phyloP scores from a whole-genome alignment of 2,797 vertebrate genomes.

The Lycodopsis pacificus region DNA sequence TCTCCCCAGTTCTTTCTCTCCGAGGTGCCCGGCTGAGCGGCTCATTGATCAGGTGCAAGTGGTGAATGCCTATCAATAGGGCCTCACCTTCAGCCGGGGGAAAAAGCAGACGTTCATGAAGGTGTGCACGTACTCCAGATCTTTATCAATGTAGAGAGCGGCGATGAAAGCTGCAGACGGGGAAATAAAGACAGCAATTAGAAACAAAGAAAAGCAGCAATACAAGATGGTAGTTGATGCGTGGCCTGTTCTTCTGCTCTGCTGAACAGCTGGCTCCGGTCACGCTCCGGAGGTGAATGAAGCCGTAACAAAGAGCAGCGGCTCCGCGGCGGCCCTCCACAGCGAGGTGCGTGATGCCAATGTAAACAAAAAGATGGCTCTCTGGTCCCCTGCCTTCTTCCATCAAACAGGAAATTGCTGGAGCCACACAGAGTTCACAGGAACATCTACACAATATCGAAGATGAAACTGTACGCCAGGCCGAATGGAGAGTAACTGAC shows the following conservation, averaged over 20 bases:
- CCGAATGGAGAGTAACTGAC: conserved; percentile 35
- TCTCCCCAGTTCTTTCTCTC: conserved; percentile 21
- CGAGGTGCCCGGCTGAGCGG: conserved; percentile 38
- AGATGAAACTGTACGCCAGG: conserved; percentile 41
- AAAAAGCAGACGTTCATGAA: conserved; percentile 99
- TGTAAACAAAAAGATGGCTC: conserved; percentile 33
- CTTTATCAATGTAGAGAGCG: conserved; percentile 98
- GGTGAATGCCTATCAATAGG: conserved; percentile 42
- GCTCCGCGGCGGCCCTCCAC: neutral
- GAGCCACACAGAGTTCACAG: conserved; percentile 53
- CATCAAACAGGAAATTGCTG: conserved; percentile 50
- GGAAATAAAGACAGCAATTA: conserved; percentile 12
- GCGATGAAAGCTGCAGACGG: conserved; percentile 92
- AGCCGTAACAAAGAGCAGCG: conserved; percentile 26
- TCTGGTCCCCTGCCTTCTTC: neutral
- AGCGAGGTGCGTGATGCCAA: neutral
- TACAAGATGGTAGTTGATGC: neutral
- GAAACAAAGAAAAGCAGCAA: neutral
- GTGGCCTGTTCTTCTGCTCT: neutral
- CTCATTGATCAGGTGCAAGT: conserved; percentile 65
- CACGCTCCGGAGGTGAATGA: conserved; percentile 19
- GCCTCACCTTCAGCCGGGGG: conserved; percentile 95
- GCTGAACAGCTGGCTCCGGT: neutral
- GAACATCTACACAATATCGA: conserved; percentile 26
- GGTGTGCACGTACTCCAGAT: conserved; percentile 96